Evolutionary conservation across 1,140 invertebrate species (phyloP).

Genomic region (Panulirus ornatus): DNA sequence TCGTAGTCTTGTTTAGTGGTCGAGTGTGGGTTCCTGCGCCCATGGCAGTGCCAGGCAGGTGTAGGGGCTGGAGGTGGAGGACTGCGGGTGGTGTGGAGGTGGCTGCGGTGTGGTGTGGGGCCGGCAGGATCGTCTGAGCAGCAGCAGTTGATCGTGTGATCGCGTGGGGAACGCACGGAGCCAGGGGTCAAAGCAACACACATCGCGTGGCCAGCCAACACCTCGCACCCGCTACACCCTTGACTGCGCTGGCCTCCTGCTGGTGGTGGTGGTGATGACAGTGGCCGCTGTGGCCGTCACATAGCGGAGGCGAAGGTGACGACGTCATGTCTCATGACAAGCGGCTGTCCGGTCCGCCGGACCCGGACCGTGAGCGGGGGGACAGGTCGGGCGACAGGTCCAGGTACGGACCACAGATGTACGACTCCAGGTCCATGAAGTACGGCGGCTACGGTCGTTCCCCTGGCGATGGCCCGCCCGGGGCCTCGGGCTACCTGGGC

Average conservation of each 20-base stretch:
- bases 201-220: neutral
- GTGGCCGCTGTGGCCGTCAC: neutral
- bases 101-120: neutral
- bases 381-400: neutral
- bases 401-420: conserved; percentile 47
- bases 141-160: conserved; percentile 55
- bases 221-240: neutral
- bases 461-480: neutral
- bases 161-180: conserved; percentile 28
- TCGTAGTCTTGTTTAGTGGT: neutral
- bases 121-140: neutral
- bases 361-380: conserved; percentile 28
- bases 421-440: conserved; percentile 41
- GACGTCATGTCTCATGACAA: conserved; percentile 28
- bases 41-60: neutral
- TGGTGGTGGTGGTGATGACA: neutral
- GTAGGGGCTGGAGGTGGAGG: neutral
- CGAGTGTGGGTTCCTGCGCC: neutral
- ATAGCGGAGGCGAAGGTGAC: neutral
- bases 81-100: neutral
- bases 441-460: neutral
- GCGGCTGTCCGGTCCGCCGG: conserved; percentile 36
- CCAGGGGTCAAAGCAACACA: conserved; percentile 1
- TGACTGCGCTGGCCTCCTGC: neutral
- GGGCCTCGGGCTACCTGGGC: neutral